Conservation (phyloP, 1,140 invertebrate genomes). For the Danaus plexippus region DNA sequence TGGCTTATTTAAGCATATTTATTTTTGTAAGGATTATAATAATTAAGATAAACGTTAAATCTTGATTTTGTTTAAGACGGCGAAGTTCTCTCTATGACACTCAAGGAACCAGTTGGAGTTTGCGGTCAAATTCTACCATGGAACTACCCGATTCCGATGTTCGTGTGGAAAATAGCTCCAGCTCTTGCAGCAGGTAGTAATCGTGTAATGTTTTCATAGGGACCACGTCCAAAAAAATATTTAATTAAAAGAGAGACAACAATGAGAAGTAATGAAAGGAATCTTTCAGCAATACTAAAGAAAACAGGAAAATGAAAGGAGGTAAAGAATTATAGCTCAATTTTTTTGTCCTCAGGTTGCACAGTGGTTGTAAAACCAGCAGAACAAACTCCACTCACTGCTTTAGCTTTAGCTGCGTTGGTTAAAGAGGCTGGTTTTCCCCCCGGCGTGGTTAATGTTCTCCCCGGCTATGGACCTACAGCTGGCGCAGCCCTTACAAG, state of each 20-base stretch:
- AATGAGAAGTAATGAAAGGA: neutral
- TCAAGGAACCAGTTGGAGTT: slow-evolving; percentile 85
- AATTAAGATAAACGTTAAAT: too few relatives aligned
- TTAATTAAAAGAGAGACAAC: neutral
- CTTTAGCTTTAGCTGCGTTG: slow-evolving; percentile 77
- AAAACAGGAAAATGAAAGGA: too few relatives aligned
- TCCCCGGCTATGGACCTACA: slow-evolving; percentile 76
- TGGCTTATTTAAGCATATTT: too few relatives aligned
- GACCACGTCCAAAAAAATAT: neutral
- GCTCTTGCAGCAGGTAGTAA: slow-evolving; percentile 77
- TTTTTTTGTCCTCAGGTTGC: slow-evolving; percentile 56
- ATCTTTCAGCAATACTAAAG: too few relatives aligned
- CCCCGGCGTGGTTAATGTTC: slow-evolving; percentile 77
- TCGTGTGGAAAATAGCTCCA: slow-evolving; percentile 84
- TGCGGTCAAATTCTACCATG: slow-evolving; percentile 88
- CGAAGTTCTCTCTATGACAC: slow-evolving; percentile 75
- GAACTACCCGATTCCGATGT: slow-evolving; percentile 87
- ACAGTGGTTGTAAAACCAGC: slow-evolving; percentile 76
- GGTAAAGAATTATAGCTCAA: neutral
- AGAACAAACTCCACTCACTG: slow-evolving; percentile 84
- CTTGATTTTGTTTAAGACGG: slow-evolving; percentile 61
- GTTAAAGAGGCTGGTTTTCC: slow-evolving; percentile 81
- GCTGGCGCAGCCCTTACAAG: slow-evolving; percentile 77
- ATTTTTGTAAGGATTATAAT: too few relatives aligned
- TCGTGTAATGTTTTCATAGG: neutral